Conservation (phyloP, 64 coral and sea anemone species). For the Pocillopora damicornis region DNA sequence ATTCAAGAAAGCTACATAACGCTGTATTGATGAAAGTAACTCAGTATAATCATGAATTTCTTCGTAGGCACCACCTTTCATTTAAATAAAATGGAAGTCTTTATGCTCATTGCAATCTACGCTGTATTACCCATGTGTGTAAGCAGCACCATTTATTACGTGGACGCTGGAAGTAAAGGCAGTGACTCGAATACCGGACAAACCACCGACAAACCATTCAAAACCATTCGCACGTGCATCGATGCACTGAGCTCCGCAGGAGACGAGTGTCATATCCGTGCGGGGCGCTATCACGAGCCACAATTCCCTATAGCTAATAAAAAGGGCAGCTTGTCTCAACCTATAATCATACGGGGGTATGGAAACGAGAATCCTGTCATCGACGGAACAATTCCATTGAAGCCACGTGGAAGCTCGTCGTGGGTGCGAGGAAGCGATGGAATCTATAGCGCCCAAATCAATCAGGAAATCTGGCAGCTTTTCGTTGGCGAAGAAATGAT, state of each 20-base stretch:
- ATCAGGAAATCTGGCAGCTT: slow-evolving; percentile 41
- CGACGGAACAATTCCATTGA: slow-evolving; percentile 62
- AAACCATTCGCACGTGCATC: slow-evolving; percentile 25
- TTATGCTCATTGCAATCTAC: neutral
- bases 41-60: too few species aligned
- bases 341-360: slow-evolving; percentile 61
- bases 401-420: neutral
- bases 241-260: neutral
- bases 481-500: slow-evolving; percentile 58
- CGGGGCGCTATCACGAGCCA: slow-evolving; percentile 61
- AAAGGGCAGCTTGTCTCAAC: slow-evolving; percentile 6
- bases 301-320: slow-evolving; percentile 52
- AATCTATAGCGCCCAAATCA: slow-evolving; percentile 19
- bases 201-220: neutral
- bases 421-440: slow-evolving; percentile 15
- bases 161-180: slow-evolving; percentile 14
- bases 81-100: neutral
- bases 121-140: neutral
- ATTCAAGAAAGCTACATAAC: too few species aligned
- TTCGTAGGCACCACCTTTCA: too few species aligned
- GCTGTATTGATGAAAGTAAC: too few species aligned
- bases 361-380: slow-evolving; percentile 53
- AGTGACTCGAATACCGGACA: neutral
- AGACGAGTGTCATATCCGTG: slow-evolving; percentile 54
- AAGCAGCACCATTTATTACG: slow-evolving; percentile 3